Conservation (phyloP, 2,888 invertebrate genomes). For the Drosophila pseudotakahashii region DNA sequence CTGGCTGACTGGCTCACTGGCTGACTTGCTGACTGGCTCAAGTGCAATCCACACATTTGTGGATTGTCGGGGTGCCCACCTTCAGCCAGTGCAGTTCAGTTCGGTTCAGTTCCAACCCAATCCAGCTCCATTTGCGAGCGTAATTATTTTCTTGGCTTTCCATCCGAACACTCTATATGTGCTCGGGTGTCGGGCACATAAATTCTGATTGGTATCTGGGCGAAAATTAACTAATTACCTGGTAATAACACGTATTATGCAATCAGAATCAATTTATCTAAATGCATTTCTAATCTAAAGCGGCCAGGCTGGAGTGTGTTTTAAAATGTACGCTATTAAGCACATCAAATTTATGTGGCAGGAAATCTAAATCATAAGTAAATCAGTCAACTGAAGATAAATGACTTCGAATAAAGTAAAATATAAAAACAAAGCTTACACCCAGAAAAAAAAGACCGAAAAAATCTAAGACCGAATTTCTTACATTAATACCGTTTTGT, state of each 20-base stretch:
- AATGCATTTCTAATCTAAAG: constrained; percentile 31
- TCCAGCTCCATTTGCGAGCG: constrained; percentile 57
- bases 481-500: no score
- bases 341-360: constrained; percentile 13
- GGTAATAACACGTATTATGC: constrained; percentile 41
- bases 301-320: constrained; percentile 1
- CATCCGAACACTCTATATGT: constrained; percentile 8
- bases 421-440: background rate
- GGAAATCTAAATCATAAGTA: background rate
- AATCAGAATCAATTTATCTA: constrained; percentile 44
- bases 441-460: no score
- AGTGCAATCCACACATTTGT: constrained; percentile 73
- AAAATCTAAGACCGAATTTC: no score
- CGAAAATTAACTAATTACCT: constrained; percentile 46
- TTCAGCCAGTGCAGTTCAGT: constrained; percentile 28
- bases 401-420: background rate
- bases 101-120: constrained; percentile 21
- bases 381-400: background rate
- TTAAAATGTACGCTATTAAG: background rate
- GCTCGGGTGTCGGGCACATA: constrained; percentile 8
- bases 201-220: constrained; percentile 20
- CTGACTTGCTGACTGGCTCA: constrained; percentile 48
- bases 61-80: constrained; percentile 49
- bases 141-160: constrained; percentile 55
- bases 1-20: constrained; percentile 6